Evolutionary conservation across 2,113 vertebrate genomes (phyloP).

Genomic region (Tachycineta bicolor): DNA sequence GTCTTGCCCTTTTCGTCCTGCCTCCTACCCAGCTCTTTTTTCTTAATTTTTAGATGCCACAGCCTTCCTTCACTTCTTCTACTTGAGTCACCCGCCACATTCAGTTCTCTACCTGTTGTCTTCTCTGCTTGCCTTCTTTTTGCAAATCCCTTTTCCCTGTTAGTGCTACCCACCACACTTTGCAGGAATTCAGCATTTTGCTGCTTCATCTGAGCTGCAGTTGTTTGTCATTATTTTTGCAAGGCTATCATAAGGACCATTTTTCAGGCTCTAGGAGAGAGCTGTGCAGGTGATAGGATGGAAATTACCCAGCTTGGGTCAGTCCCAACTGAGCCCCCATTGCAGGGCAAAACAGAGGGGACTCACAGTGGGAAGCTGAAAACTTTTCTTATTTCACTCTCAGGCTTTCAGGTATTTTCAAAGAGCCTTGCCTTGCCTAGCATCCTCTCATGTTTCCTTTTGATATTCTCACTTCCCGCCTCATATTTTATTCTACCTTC

Average conservation of each 20-base stretch:
- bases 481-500: conserved; percentile 58
- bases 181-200: background rate
- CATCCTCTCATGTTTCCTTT: conserved; percentile 46
- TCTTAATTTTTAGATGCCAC: background rate
- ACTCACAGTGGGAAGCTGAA: conserved; percentile 14
- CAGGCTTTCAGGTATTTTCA: conserved; percentile 32
- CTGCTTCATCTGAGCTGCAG: background rate
- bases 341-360: background rate
- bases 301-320: conserved; percentile 9
- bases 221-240: background rate
- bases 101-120: background rate
- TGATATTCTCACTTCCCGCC: conserved; percentile 38
- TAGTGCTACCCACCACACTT: background rate
- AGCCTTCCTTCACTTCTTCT: background rate
- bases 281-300: background rate
- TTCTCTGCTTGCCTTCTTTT: background rate
- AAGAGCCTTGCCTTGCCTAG: conserved; percentile 34
- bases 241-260: background rate
- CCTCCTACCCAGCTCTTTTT: background rate
- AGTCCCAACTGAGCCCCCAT: background rate
- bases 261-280: background rate
- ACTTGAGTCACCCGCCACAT: background rate
- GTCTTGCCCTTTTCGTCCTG: background rate
- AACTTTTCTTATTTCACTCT: background rate
- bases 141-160: background rate